phyloP scores from a whole-genome alignment of 2,888 invertebrate species.

The Zaprionus obscuricornis region DNA sequence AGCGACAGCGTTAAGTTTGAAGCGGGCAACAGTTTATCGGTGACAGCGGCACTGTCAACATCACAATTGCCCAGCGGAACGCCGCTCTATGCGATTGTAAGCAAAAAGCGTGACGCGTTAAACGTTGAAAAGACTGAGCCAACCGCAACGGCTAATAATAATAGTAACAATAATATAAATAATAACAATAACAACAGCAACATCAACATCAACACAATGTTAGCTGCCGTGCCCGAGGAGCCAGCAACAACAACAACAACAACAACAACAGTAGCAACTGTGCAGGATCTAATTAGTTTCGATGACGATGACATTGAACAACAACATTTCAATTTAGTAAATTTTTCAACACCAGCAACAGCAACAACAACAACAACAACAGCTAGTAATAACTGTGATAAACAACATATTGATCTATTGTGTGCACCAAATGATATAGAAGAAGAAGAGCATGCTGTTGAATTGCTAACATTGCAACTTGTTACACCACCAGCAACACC shows the following conservation, averaged over 20 bases:
- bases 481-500: conserved; percentile 68
- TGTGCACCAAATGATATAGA: conserved; percentile 66
- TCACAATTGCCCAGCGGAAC: conserved; percentile 41
- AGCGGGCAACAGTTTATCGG: conserved; percentile 60
- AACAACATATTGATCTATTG: conserved; percentile 63
- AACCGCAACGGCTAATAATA: conserved; percentile 19
- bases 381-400: conserved; percentile 44
- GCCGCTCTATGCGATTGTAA: conserved; percentile 80
- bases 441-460: conserved; percentile 35
- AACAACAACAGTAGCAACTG: conserved; percentile 34
- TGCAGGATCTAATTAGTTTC: conserved; percentile 81
- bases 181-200: conserved; percentile 11
- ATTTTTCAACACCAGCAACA: background rate
- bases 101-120: conserved; percentile 66
- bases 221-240: conserved; percentile 52
- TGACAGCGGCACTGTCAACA: conserved; percentile 71
- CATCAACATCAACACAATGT: conserved; percentile 33
- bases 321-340: background rate
- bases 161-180: conserved; percentile 5
- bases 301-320: conserved; percentile 69
- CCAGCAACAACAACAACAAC: conserved; percentile 20
- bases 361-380: background rate
- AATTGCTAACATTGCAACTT: conserved; percentile 37
- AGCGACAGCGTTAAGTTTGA: conserved; percentile 29
- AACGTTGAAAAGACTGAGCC: conserved; percentile 46